phyloP scores from a whole-genome alignment of 2,113 vertebrate species.

The Myodes glareolus region DNA sequence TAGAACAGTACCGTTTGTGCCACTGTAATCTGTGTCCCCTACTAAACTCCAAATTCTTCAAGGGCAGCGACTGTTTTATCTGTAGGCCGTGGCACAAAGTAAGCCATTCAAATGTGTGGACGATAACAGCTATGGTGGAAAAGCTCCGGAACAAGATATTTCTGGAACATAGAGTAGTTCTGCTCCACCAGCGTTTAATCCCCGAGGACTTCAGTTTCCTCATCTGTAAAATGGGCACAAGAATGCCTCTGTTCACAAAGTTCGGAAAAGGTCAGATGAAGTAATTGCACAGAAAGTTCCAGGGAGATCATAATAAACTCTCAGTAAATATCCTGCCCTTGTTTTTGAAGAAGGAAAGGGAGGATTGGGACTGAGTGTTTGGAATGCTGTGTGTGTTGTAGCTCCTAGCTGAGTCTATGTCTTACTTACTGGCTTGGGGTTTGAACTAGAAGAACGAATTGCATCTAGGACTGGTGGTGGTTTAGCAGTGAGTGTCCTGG shows the following conservation, averaged over 20 bases:
- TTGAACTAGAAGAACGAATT: constrained; percentile 49
- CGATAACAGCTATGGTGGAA: background rate
- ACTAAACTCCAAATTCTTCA: background rate
- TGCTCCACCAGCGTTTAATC: background rate
- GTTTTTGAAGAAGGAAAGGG: background rate
- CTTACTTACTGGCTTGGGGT: constrained; percentile 9
- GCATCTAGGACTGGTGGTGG: background rate
- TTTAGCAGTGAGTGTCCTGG: background rate
- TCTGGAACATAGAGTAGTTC: background rate
- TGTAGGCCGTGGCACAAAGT: constrained; percentile 15
- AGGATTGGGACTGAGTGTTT: background rate
- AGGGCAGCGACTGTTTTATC: background rate
- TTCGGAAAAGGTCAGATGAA: background rate
- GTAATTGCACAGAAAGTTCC: background rate
- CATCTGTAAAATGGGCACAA: constrained; percentile 39
- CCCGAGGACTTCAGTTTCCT: constrained; percentile 5
- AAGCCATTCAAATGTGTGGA: constrained; percentile 9
- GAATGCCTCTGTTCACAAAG: constrained; percentile 4
- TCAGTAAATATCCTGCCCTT: background rate
- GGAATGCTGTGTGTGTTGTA: background rate
- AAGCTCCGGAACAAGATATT: constrained; percentile 10
- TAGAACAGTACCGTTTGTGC: background rate
- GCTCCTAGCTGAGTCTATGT: background rate
- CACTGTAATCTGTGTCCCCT: background rate
- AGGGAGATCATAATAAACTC: constrained; percentile 10